Evolutionary conservation across 1,140 invertebrate species (phyloP).

Genomic region (Drosophila suzukii): DNA sequence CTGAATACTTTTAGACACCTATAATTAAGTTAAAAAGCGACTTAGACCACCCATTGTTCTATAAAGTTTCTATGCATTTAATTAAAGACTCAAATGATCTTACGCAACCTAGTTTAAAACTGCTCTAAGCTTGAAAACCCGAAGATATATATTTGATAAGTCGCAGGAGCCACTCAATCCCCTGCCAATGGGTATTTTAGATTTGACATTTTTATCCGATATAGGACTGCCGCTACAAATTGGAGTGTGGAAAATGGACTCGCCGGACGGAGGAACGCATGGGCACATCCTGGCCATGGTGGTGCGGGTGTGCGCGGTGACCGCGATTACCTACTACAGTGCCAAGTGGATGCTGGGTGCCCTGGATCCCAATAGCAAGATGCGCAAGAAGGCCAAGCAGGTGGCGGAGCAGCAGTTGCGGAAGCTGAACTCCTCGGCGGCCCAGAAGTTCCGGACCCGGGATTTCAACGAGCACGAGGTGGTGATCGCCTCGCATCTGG

Average conservation of each 20-base stretch:
- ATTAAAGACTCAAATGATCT: too few relatives aligned
- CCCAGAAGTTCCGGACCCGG: slow-evolving; percentile 84
- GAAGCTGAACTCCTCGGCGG: slow-evolving; percentile 85
- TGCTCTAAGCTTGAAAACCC: background rate
- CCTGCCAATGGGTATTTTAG: background rate
- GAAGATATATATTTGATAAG: background rate
- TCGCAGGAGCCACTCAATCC: slow-evolving; percentile 1
- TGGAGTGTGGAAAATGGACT: slow-evolving; percentile 45
- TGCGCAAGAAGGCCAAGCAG: slow-evolving; percentile 90
- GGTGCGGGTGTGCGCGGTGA: slow-evolving; percentile 90
- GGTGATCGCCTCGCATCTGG: slow-evolving; percentile 96
- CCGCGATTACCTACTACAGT: slow-evolving; percentile 93
- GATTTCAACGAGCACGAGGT: slow-evolving; percentile 95
- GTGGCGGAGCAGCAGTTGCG: slow-evolving; percentile 87
- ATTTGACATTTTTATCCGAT: background rate
- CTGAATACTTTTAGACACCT: too few relatives aligned
- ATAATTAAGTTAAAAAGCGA: too few relatives aligned
- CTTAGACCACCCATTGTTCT: too few relatives aligned
- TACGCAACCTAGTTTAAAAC: too few relatives aligned
- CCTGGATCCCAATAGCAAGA: slow-evolving; percentile 91
- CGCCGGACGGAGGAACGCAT: slow-evolving; percentile 60
- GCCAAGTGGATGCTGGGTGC: slow-evolving; percentile 93
- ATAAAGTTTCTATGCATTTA: too few relatives aligned
- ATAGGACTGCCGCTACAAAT: slow-evolving; percentile 9
- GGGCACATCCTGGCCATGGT: slow-evolving; percentile 89